Evolutionary conservation across 2,888 invertebrate species (phyloP), one percentile per base, ranked within the genome.

Genomic region (Acleris cristana): DNA sequence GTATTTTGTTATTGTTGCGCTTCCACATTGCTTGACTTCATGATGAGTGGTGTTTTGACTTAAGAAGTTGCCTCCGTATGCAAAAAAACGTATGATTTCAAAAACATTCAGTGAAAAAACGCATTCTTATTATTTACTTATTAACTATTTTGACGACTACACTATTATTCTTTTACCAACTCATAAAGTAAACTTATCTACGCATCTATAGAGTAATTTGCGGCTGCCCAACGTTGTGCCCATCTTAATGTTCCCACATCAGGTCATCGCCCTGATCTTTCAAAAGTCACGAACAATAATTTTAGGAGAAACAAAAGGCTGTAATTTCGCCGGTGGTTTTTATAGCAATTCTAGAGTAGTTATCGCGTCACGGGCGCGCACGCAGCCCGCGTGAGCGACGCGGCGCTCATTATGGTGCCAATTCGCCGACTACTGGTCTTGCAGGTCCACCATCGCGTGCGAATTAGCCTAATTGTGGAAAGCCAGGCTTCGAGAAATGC

Each of bases 351-450:
- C 66, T 67, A 67, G 62, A 63, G 70, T 74, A 72, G 71, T 79
- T 79, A 81, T 73, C 77, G 64, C 69, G 73, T 80, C 79, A 80
- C 72, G 75, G 74, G 65, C 69, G 71, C 70, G 65, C 69, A 54
- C 72, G 70, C 85, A 85, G 64, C 73, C 71, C 65, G 79, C 76
- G 82, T 82, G 88, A 86, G 90, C 85, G 87, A 85, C 71, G 73
- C 68, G 70, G 65, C 69, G 79, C 74, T 88, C 79, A 92, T 92
- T 92, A 92, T 79, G 69, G 71, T 82, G 79, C 78, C 78, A 79
- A 78, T 82, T 83, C 84, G 78, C 75, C 65, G 81, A 85, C 92
- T 89, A 91, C 92, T 88, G 88, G 92, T 91, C 83, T 90, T 90
- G 79, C 88, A 75, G 80, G 85, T 76, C 77, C 72, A 57, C 70